Evolutionary conservation across 2,797 vertebrate genomes (phyloP).

Genomic region (Otus scops): DNA sequence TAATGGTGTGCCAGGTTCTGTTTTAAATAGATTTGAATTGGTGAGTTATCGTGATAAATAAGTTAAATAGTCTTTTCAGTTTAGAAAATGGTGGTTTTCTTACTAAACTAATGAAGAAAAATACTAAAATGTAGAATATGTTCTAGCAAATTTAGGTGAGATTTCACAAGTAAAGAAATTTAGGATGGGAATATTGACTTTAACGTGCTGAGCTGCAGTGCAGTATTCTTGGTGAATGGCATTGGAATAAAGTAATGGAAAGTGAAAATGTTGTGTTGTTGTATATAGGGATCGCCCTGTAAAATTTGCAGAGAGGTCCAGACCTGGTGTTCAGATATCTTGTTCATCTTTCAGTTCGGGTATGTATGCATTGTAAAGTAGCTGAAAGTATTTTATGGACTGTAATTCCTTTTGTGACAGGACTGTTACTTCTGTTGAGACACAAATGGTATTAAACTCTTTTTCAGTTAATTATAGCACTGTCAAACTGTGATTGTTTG

Average conservation of each 20-base stretch:
- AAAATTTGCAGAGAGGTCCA: slow-evolving; percentile 94
- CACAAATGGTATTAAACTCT: background rate
- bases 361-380: slow-evolving; percentile 62
- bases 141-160: background rate
- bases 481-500: background rate
- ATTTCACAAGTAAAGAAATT: background rate
- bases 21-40: background rate
- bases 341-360: slow-evolving; percentile 97
- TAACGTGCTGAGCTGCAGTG: background rate
- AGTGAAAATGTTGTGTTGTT: slow-evolving; percentile 5
- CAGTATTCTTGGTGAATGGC: background rate
- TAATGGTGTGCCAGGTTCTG: background rate
- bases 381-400: background rate
- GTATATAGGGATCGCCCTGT: slow-evolving; percentile 86
- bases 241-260: background rate
- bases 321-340: slow-evolving; percentile 95
- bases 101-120: background rate
- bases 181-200: background rate
- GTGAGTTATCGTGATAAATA: background rate
- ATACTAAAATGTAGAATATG: background rate
- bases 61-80: background rate
- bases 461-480: background rate
- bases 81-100: background rate
- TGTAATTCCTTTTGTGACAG: background rate
- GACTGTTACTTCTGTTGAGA: background rate